Base-by-base conservation (phyloP, 2,113 vertebrate species). In the Eupsittula cactorum region DNA sequence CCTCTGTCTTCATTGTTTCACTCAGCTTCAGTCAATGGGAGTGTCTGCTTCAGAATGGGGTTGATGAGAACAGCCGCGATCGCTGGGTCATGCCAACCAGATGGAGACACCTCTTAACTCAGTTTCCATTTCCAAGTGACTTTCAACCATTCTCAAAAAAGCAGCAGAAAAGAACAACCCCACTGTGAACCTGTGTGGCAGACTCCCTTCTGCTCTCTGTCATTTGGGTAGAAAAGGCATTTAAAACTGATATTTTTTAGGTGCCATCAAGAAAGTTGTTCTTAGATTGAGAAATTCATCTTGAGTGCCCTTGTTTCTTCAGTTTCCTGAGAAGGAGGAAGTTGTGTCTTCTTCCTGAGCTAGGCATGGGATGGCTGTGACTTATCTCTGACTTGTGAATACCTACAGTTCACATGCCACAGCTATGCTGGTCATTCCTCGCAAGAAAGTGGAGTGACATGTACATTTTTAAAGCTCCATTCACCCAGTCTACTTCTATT, bases 121-220 rank as follows among this genome's bases (percentile, higher is more conserved):
- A 16, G 4, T 81, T 64, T 90, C 20, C 19, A 12, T 62, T 70
- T 85, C 55, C 29, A 70, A 27, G 55, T 33, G 69, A 6, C 50
- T 63, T 93, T 47, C 46, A 29, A n/a, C 4, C 9, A 0, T 53
- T 82, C 41, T 71, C 42, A 75, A 29, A 81, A 63, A 82, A 4
- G 27, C 46, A 74, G 60, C 41, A 83, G 71, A 83, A 50, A 62
- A 44, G 47, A 77, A 39, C 13, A 65, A 90, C 4, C 16, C 49
- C 11, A 11, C 7, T 9, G 6, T 29, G n/a, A 19, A 11, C 6
- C 39, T 64, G 23, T 12, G 10, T 13, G 33, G 29, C 1, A 1
- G 10, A 79, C n/a, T 90, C 15, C 11, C 59, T 63, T 77, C 35
- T 1, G 2, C 8, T 25, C 11, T 44, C 25, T 18, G 37, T 23